Evolutionary conservation across 2,113 vertebrate genomes (phyloP), one percentile per base, ranked within the genome.

Genomic region (Myrmophylax atrothorax): DNA sequence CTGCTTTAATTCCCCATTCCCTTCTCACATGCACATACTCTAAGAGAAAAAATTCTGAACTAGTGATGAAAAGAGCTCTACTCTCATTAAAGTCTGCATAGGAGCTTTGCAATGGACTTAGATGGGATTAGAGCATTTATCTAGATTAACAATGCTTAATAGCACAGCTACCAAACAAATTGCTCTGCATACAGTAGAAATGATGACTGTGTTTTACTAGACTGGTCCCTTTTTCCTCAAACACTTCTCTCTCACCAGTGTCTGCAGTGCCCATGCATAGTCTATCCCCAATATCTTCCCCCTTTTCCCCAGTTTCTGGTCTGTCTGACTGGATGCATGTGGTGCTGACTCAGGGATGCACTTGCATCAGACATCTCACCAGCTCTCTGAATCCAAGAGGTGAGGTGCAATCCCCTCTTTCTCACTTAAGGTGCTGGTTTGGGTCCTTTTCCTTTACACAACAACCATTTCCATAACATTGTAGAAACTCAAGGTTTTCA

Each of bases 61-160:
- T 60, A 42, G 52, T 9, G 28, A 31, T 37, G 63, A 67, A 47
- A 85, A 70, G 92, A 88, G 47, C 29, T 66, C 14, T 23, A 70
- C 18, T 37, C 84, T 90, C 81, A 69, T 68, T 87, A 46, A 90
- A 93, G 84, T 59, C 94, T 88, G 49, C 59, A 40, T 1, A 85
- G 68, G 59, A 80, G 84, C 93, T 94, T 83, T 91, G 67, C 75
- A 73, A 77, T 50, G 60, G 90, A 76, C 6, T 96, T 47, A 70
- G 63, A 66, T 33, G 23, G 56, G 87, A 95, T 90, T 83, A 97
- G 56, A 80, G 59, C 79, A 66, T 94, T 94, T 90, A 80, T 59
- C 87, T 86, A 88, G 67, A 92, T 92, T 74, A 94, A 80, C 50
- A 63, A 44, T 6, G 23, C 53, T 59, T 64, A 60, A 52, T 9